Evolutionary conservation across 2,113 vertebrate species (phyloP).

Genomic region (Heloderma charlesbogerti): DNA sequence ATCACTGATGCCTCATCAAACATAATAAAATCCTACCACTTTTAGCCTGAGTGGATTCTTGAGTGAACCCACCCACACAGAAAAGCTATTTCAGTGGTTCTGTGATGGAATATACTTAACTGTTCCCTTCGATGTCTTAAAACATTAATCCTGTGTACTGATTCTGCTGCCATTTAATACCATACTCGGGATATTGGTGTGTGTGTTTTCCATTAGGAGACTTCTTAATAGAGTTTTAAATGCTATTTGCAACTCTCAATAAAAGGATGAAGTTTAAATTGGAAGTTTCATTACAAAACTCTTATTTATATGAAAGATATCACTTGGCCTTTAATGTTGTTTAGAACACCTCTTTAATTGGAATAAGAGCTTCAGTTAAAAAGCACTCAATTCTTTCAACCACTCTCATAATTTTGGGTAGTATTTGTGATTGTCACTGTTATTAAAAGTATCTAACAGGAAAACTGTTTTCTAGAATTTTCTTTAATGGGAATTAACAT

Average conservation of each 20-base stretch:
- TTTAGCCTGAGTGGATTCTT: conserved; percentile 55
- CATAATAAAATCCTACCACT: conserved; percentile 56
- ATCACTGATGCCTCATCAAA: conserved; percentile 63
- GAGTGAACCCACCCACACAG: conserved; percentile 54
- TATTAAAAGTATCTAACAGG: not conserved
- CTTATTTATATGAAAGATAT: conserved; percentile 4
- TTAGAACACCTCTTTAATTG: not conserved
- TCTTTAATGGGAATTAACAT: not conserved
- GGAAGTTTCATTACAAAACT: not conserved
- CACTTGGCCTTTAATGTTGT: not conserved
- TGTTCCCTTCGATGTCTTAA: conserved; percentile 12
- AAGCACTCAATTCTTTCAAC: not conserved
- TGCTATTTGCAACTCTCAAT: not conserved
- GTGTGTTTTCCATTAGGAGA: not conserved
- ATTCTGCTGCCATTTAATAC: not conserved
- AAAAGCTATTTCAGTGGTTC: conserved; percentile 30
- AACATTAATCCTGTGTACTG: not conserved
- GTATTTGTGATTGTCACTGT: not conserved
- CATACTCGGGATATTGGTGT: not conserved
- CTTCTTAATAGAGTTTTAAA: conserved; percentile 1
- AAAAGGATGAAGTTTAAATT: conserved; percentile 4
- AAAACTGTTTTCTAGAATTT: not conserved
- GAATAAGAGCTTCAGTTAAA: not conserved
- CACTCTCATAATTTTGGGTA: not conserved
- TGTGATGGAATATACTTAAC: conserved; percentile 15